These are phyloP conservation scores for Dione vanillae DNA, from an alignment of 2,888 invertebrate species.

Conservation along the genomic window DNA sequence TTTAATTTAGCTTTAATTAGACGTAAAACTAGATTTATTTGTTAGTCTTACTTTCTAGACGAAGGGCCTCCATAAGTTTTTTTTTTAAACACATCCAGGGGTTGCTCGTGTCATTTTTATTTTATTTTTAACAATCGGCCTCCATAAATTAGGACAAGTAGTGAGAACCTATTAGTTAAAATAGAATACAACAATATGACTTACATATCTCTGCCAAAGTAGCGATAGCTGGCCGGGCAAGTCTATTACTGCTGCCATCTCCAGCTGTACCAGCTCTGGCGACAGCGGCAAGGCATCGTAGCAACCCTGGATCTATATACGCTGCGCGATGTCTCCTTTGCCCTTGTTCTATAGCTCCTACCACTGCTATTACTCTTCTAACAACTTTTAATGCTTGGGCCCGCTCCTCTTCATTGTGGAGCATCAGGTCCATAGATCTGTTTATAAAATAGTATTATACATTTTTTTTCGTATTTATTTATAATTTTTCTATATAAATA, in stretches of 20 bases:
- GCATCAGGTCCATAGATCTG: conserved; percentile 94
- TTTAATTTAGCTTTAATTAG: too few relatives aligned
- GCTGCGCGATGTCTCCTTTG: conserved; percentile 87
- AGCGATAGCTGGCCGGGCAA: conserved; percentile 93
- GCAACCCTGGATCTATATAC: conserved; percentile 90
- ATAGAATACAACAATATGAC: too few relatives aligned
- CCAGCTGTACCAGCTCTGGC: conserved; percentile 90
- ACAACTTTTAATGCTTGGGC: conserved; percentile 95
- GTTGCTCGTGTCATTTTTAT: too few relatives aligned
- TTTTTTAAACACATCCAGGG: too few relatives aligned
- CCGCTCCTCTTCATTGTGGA: conserved; percentile 96
- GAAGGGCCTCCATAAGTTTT: too few relatives aligned
- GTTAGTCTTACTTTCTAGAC: too few relatives aligned
- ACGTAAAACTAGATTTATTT: too few relatives aligned
- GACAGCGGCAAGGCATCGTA: conserved; percentile 92
- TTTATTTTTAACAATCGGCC: too few relatives aligned
- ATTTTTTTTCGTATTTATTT: too few relatives aligned
- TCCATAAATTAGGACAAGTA: too few relatives aligned
- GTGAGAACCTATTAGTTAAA: too few relatives aligned
- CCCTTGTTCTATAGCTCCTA: conserved; percentile 85
- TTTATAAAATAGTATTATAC: neutral
- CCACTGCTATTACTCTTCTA: conserved; percentile 79
- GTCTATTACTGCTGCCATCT: conserved; percentile 89
- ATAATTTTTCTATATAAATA: too few relatives aligned
- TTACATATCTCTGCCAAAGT: conserved; percentile 94